Evolutionary conservation across 2,113 vertebrate genomes (phyloP), one percentile per base, ranked within the genome.

Genomic region (Sphyrna mokarran): DNA sequence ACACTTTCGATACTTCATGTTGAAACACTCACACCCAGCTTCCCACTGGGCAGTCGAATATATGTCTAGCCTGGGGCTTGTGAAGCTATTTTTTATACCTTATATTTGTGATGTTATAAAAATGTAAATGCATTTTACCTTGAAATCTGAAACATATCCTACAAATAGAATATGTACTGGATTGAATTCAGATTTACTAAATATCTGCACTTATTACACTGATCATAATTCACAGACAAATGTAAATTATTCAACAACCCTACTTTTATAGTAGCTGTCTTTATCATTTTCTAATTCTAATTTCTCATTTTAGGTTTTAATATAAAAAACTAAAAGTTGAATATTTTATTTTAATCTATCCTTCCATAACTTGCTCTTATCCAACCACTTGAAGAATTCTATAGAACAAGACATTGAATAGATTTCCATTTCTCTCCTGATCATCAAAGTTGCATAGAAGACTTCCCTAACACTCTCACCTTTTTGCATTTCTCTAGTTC

Each of bases 401-500:
- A 33, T 72, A 72, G 87, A 61, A 90, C 87, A 61, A 61, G 94
- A 54, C 29, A 72, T 54, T 95, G 94, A 70, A 72, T 54, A 70
- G 93, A 76, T 95, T 95, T 95, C 23, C 68, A 72, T 76, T 95
- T 95, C 94, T 95, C 94, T 23, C 23, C 26, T 95, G 69, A 95
- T 95, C 91, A 94, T 23, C 94, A 72, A 69, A 72, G 68, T 95
- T 95, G 23, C 94, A 72, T 33, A 95, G 94, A 95, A 72, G 48
- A 95, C 69, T 54, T 72, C n/a, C 94, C 68, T 54, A 54, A 72
- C 26, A n/a, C 29, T 72, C 69, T 95, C 40, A 95, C 94, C 94
- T 94, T 94, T 94, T 95, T 95, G 94, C 94, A 95, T 76, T 70
- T 95, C 68, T 70, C 68, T 54, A n/a, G 89, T 66, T 68, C 89